These are phyloP conservation scores for Cichlasoma orientale DNA, from an alignment of 2,797 vertebrate genomes.

Conservation along the genomic window DNA sequence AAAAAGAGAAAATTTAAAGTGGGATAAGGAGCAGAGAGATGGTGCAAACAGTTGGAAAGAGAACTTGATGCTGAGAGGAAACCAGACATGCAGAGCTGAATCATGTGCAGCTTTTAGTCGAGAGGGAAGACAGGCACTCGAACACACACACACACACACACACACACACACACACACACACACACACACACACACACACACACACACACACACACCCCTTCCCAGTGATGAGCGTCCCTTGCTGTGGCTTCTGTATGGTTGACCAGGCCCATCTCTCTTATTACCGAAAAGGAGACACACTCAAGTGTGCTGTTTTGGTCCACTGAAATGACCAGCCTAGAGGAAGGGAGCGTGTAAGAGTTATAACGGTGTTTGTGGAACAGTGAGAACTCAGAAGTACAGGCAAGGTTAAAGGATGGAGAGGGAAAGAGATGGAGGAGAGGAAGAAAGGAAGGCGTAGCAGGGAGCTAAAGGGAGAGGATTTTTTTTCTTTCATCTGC, in stretches of 20 bases:
- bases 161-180: no score
- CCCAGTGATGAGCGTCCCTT: conserved; percentile 27
- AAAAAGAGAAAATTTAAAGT: conserved; percentile 3
- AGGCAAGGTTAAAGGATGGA: background rate
- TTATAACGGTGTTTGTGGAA: background rate
- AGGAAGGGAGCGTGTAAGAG: background rate
- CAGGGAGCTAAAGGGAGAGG: conserved; percentile 15
- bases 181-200: no score
- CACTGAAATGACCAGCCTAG: background rate
- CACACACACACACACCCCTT: background rate
- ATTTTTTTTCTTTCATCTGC: conserved; percentile 13
- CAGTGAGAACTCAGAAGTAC: background rate
- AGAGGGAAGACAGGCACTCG: conserved; percentile 14
- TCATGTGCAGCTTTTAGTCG: conserved; percentile 34
- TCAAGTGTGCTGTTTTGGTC: conserved; percentile 11
- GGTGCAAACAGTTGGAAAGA: conserved; percentile 26
- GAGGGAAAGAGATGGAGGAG: background rate
- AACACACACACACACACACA: background rate
- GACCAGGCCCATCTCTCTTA: conserved; percentile 49
- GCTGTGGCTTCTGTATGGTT: conserved; percentile 37
- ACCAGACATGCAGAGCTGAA: conserved; percentile 42
- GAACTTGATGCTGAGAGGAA: conserved; percentile 14
- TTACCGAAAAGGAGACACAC: conserved; percentile 30
- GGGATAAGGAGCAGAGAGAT: conserved; percentile 1
- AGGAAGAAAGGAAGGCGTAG: conserved; percentile 13